Conservation (phyloP, 2,888 invertebrate genomes). For the Cephus spinipes region DNA sequence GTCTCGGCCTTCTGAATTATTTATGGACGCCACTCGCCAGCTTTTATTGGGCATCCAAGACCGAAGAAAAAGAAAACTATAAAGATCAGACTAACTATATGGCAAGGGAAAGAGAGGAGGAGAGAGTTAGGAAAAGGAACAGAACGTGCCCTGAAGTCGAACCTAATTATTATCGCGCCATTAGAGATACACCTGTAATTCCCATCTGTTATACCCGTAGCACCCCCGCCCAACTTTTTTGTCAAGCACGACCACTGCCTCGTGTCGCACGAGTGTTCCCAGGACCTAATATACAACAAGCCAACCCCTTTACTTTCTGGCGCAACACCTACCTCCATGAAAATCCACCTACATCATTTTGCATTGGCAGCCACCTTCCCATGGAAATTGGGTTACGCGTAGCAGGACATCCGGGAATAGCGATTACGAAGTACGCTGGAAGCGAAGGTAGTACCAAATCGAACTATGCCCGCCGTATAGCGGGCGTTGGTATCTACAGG, state of each 20-base stretch:
- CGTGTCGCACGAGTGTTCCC: slow-evolving; percentile 12
- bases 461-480: too few species aligned
- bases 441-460: too few species aligned
- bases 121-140: slow-evolving; percentile 17
- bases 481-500: too few species aligned
- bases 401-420: slow-evolving; percentile 13
- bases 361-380: not conserved
- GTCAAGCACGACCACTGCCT: slow-evolving; percentile 23
- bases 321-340: slow-evolving; percentile 21
- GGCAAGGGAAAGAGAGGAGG: not conserved
- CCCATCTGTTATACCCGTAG: slow-evolving; percentile 6
- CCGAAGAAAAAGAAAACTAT: not conserved
- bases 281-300: slow-evolving; percentile 42
- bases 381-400: not conserved
- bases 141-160: slow-evolving; percentile 38
- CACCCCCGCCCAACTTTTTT: slow-evolving; percentile 27
- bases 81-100: not conserved
- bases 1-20: slow-evolving; percentile 32
- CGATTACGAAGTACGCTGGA: too few species aligned
- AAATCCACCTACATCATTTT: not conserved
- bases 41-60: not conserved
- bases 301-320: slow-evolving; percentile 40
- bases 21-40: slow-evolving; percentile 30
- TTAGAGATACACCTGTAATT: slow-evolving; percentile 47
- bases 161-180: slow-evolving; percentile 51